A percentile compares a stretch with the other conserved stretches of the same genome.
Evolutionary conservation across 2,797 vertebrate species (phyloP).

Genomic region (Stomatorhinus walkeri): DNA sequence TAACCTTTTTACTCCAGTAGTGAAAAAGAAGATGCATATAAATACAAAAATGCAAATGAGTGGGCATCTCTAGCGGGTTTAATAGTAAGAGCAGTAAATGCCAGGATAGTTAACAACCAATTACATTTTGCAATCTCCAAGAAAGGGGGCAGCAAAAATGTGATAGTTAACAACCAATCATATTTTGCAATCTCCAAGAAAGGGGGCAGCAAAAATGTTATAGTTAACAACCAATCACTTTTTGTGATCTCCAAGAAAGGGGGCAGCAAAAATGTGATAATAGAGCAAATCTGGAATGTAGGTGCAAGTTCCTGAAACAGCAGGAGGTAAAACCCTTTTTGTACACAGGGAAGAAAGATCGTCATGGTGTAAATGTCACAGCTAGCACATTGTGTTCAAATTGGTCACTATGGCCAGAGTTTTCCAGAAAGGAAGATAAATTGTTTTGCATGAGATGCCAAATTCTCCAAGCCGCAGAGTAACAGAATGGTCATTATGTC

Average conservation of each 20-base stretch:
- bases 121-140: not conserved
- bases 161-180: too few species aligned
- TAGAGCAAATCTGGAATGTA: not conserved
- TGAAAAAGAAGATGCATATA: not conserved
- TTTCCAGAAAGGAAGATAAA: not conserved
- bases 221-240: too few species aligned
- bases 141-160: not conserved
- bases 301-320: not conserved
- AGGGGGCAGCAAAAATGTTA: too few species aligned
- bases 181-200: too few species aligned
- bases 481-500: slow-evolving; percentile 7
- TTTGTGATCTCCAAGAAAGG: too few species aligned
- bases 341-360: not conserved
- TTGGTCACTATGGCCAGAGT: not conserved
- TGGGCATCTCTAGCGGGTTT: not conserved
- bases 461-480: not conserved
- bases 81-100: not conserved
- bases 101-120: not conserved
- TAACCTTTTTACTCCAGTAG: not conserved
- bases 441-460: not conserved
- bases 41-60: too few species aligned
- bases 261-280: not conserved
- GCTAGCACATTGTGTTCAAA: too few species aligned
- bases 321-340: not conserved
- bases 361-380: not conserved